These are phyloP conservation scores for Chaetophractus vellerosus DNA, from an alignment of 2,797 vertebrate genomes.

Conservation along the genomic window DNA sequence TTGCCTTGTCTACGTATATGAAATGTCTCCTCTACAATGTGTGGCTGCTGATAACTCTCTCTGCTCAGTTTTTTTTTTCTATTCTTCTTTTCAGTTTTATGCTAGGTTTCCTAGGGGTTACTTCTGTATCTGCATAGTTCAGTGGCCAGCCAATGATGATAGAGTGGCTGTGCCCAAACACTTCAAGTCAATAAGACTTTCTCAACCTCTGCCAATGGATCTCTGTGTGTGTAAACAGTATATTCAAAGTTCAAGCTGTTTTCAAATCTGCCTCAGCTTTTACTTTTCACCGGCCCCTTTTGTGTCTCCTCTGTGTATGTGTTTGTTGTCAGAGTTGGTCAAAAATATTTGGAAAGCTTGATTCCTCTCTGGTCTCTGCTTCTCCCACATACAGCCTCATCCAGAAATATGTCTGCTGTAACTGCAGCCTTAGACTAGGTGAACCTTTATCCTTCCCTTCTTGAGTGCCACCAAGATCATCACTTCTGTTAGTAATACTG, in stretches of 20 bases:
- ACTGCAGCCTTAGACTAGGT: neutral
- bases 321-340: neutral
- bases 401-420: neutral
- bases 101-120: neutral
- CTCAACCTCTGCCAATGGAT: neutral
- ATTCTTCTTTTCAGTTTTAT: neutral
- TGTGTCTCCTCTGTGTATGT: neutral
- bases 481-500: neutral
- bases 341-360: neutral
- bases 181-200: neutral
- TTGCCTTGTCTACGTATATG: neutral
- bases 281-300: neutral
- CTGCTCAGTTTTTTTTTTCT: neutral
- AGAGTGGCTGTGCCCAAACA: neutral
- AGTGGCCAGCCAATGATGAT: neutral
- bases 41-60: neutral
- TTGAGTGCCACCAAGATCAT: neutral
- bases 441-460: neutral
- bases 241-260: neutral
- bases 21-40: neutral
- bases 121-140: neutral
- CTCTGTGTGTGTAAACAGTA: neutral
- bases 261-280: neutral
- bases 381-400: neutral
- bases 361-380: neutral